Evolutionary conservation across 2,888 invertebrate species (phyloP), one percentile per base, ranked within the genome.

Genomic region (Petrolisthes cinctipes): DNA sequence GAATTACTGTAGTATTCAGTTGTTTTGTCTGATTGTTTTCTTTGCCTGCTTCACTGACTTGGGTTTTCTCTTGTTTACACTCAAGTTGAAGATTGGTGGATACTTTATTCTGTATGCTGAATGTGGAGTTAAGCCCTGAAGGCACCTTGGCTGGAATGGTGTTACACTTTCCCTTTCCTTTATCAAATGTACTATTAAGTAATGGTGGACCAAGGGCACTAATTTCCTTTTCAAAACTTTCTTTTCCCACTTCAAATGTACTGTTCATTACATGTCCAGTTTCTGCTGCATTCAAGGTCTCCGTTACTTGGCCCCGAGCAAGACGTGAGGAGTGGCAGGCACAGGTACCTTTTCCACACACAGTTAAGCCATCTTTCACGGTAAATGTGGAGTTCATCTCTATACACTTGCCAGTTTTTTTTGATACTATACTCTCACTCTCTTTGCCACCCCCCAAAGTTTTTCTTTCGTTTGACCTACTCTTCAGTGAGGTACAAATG

Each of bases 121-220:
- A 71, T 17, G 71, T 71, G 5, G 71, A 9, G n/a, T 71, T n/a
- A 9, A 71, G 71, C 7, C 6, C 61, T 6, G 14, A 6, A 61
- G 6, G 61, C 6, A 9, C 61, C 14, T 61, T 61, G 61, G 61
- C 61, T 14, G n/a, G n/a, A n/a, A n/a, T n/a, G n/a, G n/a, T n/a
- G n/a, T n/a, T n/a, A n/a, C n/a, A n/a, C n/a, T n/a, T n/a, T n/a
- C n/a, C 7, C n/a, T 81, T 81, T 20, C 14, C 51, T n/a, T 79
- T 57, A 68, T 85, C 85, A 79, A 85, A 85, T 37, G 85, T 85
- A 14, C 66, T 85, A 37, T 85, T 85, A 54, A 85, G 54, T 17
- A 78, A 14, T n/a, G 79, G 61, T 68, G 78, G 79, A 51, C 20
- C 20, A 51, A 66, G 53, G 51, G 79, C 11, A 14, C 51, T 78